A percentile compares a stretch with the other conserved stretches of the same genome.
Evolutionary conservation across 2,888 invertebrate genomes (phyloP).

Genomic region (Coelinius sp.): DNA sequence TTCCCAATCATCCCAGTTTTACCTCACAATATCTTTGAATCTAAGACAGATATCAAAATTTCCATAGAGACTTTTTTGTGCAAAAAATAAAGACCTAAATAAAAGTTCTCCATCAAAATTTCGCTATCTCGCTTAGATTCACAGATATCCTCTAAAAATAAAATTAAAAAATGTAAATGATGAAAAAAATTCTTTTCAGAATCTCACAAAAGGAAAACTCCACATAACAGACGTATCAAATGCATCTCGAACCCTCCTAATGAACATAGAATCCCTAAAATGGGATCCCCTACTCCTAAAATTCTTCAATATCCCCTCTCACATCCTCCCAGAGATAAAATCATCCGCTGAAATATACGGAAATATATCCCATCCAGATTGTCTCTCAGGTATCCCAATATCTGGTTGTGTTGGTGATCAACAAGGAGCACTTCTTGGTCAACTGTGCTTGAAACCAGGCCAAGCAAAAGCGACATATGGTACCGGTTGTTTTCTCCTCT

Average conservation of each 20-base stretch:
- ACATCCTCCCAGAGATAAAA: conserved; percentile 89
- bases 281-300: conserved; percentile 92
- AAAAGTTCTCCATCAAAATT: conserved; percentile 8
- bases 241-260: conserved; percentile 95
- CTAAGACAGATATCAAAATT: no score
- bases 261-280: conserved; percentile 89
- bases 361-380: conserved; percentile 78
- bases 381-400: conserved; percentile 85
- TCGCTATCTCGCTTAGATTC: no score
- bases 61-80: no score
- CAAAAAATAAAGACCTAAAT: neutral
- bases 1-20: no score
- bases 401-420: conserved; percentile 96
- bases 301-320: conserved; percentile 89
- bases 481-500: conserved; percentile 94
- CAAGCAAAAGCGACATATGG: conserved; percentile 96
- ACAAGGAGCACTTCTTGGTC: conserved; percentile 93
- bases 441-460: conserved; percentile 89
- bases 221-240: conserved; percentile 97
- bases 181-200: conserved; percentile 70
- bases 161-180: no score
- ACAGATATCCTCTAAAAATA: no score
- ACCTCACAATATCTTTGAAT: no score
- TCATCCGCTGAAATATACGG: conserved; percentile 96
- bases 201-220: conserved; percentile 77